phyloP scores from a whole-genome alignment of 2,113 vertebrate genomes.

The Neolamprologus fasciatus region DNA sequence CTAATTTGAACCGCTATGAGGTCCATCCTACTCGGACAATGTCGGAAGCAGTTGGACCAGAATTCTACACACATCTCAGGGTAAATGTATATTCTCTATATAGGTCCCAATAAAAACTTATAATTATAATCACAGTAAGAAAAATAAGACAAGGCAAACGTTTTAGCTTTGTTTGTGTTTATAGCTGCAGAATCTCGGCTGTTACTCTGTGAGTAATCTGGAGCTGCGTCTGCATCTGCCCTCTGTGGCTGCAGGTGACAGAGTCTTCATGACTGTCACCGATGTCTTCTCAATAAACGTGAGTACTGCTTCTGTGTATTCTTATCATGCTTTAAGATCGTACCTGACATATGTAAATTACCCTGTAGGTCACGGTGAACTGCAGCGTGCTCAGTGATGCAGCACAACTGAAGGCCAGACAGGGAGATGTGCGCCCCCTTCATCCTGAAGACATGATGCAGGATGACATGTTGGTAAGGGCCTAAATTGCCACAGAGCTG shows the following conservation, averaged over 20 bases:
- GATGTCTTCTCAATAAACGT: constrained; percentile 78
- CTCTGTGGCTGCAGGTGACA: constrained; percentile 71
- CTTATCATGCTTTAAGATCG: neutral
- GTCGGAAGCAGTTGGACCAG: constrained; percentile 75
- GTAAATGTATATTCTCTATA: constrained; percentile 47
- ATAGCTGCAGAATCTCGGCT: constrained; percentile 88
- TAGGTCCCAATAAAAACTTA: neutral
- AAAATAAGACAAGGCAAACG: neutral
- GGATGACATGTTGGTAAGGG: constrained; percentile 75
- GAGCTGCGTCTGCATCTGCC: constrained; percentile 78
- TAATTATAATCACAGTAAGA: neutral
- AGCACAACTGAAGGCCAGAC: constrained; percentile 40
- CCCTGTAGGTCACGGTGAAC: constrained; percentile 72
- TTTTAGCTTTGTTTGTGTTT: neutral
- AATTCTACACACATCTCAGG: constrained; percentile 83
- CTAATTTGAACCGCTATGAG: constrained; percentile 85
- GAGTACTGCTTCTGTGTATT: constrained; percentile 43
- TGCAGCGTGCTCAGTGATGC: constrained; percentile 71
- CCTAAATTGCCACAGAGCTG: neutral
- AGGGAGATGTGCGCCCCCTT: constrained; percentile 62
- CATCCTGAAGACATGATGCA: constrained; percentile 80
- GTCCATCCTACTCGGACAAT: constrained; percentile 77
- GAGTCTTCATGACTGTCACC: constrained; percentile 78
- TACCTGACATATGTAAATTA: neutral
- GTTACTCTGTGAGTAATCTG: constrained; percentile 75